Evolutionary conservation across 2,113 vertebrate genomes (phyloP), one percentile per base, ranked within the genome.

Genomic region (Equus przewalskii): DNA sequence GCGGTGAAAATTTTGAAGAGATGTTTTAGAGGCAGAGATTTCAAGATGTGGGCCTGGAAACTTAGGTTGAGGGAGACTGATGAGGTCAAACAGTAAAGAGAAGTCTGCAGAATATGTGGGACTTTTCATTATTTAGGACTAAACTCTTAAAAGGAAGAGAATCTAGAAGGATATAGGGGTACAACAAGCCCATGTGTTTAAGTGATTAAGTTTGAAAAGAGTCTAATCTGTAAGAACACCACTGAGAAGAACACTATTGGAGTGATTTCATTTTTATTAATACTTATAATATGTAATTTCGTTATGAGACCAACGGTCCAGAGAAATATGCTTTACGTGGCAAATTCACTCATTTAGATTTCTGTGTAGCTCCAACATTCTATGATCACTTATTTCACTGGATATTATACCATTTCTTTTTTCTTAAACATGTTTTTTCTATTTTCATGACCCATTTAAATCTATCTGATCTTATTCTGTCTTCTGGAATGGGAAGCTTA

Each of bases 301-400:
- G 80, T 90, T 90, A 79, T 90, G 30, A 90, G 26, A 78, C 24
- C 54, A 92, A 82, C 44, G 26, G 24, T 65, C 54, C 79, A 94
- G 84, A 92, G 28, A 93, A 94, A 93, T 54, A 87, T 62, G 46
- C 54, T 89, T 94, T 79, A 73, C 64, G 89, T 46, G 60, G 28
- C 80, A 95, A 86, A 93, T 64, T 86, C 21, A 79, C 22, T 69
- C n/a, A 89, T 49, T 41, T 16, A 3, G 24, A 83, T 93, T 85
- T 91, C 80, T 86, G 13, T 41, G 58, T 56, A 83, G 15, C 30
- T 56, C 64, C 64, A 88, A 54, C 18, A 65, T 91, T 87, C 26
- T 14, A 51, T 28, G 26, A n/a, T 89, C 51, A 41, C 44, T 85
- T 95, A 5, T 92, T 75, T 75, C 51, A 92, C n/a, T 89, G 54